Percentiles rank a stretch among this genome's conserved stretches.
These are phyloP conservation scores for Clytia hemisphaerica DNA, from an alignment of 30 jellyfish, hydroid and myxozoan genomes.

Conservation along the genomic window DNA sequence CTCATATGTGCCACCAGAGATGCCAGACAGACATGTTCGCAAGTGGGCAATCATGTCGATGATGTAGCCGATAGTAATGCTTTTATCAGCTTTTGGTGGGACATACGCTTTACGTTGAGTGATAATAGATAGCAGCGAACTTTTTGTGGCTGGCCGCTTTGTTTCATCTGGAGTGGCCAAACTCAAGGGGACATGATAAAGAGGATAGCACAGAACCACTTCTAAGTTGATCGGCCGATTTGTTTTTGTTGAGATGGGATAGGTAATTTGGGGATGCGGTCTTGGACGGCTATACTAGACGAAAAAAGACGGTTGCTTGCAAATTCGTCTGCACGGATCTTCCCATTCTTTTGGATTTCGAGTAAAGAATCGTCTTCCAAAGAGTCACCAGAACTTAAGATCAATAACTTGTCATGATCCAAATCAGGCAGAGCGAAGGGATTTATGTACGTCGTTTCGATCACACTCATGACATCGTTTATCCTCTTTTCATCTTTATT, in stretches of 20 bases:
- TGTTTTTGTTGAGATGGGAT: constrained; percentile 10
- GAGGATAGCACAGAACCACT: constrained; percentile 28
- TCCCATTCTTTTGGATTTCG: constrained; percentile 3
- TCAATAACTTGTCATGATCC: constrained; percentile 12
- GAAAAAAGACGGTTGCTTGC: neutral
- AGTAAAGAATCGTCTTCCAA: too few species aligned
- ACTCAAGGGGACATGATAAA: constrained; percentile 22
- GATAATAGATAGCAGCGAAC: constrained; percentile 15
- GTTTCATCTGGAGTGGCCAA: constrained; percentile 37
- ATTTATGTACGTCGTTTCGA: constrained; percentile 23
- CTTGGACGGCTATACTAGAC: constrained; percentile 1
- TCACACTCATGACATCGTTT: constrained; percentile 8
- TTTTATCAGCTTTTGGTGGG: too few species aligned
- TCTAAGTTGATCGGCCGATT: constrained; percentile 13
- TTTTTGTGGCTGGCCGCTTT: constrained; percentile 5
- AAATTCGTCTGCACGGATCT: constrained; percentile 23
- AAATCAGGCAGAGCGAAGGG: constrained; percentile 36
- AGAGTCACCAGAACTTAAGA: constrained; percentile 31
- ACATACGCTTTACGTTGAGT: too few species aligned
- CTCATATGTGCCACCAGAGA: too few species aligned
- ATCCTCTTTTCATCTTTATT: constrained; percentile 23
- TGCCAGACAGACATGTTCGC: too few species aligned
- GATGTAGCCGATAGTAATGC: too few species aligned
- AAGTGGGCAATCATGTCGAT: too few species aligned
- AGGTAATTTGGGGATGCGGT: constrained; percentile 1